phyloP scores from a whole-genome alignment of 2,113 vertebrate genomes.

The Leucopternis melanops region DNA sequence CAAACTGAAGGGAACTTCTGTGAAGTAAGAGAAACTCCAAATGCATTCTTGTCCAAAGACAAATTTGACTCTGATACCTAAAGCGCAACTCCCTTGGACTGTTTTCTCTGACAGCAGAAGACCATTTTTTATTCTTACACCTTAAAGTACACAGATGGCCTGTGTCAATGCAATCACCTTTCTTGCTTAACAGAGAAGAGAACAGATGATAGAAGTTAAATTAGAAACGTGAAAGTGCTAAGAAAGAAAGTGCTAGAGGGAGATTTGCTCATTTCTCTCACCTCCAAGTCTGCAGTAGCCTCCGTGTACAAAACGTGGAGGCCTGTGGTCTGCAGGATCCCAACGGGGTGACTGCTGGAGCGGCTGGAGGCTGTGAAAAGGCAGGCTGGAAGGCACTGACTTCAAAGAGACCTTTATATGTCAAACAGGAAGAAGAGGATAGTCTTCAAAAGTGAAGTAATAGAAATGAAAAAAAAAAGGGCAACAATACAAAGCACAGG shows the following conservation, averaged over 20 bases:
- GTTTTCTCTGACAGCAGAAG: background rate
- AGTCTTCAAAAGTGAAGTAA: background rate
- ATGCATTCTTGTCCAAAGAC: background rate
- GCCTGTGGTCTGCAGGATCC: background rate
- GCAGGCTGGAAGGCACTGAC: background rate
- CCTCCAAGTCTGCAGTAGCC: background rate
- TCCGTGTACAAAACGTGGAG: background rate
- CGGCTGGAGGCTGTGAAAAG: background rate
- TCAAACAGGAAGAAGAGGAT: background rate
- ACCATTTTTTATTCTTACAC: background rate
- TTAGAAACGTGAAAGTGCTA: background rate
- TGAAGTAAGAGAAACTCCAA: background rate
- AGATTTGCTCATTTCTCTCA: background rate
- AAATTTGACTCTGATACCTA: background rate
- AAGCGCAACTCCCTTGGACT: background rate
- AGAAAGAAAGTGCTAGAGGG: background rate
- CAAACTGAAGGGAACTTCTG: background rate
- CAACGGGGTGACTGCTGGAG: fast-evolving
- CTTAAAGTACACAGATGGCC: background rate
- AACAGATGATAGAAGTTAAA: conserved; percentile 39
- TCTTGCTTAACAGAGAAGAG: background rate
- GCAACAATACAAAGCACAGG: background rate
- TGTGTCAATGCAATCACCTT: background rate
- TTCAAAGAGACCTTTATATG: background rate
- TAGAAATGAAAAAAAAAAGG: background rate